Base-by-base conservation (phyloP, 2,797 vertebrate genomes). In the Pseudomugil tenellus region DNA sequence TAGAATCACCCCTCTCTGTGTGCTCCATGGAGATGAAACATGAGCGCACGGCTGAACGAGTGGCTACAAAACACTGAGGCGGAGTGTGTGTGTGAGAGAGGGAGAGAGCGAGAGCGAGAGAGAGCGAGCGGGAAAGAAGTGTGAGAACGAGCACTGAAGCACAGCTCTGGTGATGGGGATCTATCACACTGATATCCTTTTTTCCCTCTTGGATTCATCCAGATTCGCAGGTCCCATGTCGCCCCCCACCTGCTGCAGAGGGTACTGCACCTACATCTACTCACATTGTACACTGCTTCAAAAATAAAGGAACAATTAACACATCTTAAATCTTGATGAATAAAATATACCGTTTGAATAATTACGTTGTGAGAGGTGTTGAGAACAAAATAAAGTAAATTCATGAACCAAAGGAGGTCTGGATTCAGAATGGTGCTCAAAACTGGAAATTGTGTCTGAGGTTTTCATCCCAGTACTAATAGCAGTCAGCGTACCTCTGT, bases 211-310 rank as follows among this genome's bases (percentile, higher is more conserved):
- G 64, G 73, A 70, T 70, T 65, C 4, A 82, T 75, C 77, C 81
- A 68, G 61, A 77, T 91, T 88, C 79, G 55, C 70, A 93, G 86
- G 92, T 92, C 88, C 90, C 91, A 73, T 73, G 80, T 85, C 80
- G 86, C 94, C 84, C 91, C 91, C 87, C 87, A 46, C 80, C 69
- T 85, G 86, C 80, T 52, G 58, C 64, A 5, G 37, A 23, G 29
- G 77, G 67, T 66, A 89, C 67, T 87, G 55, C 90, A 89, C 6
- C 29, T 31, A 55, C 37, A 32, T 52, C 43, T 26, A 39, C 37
- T 13, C 12, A 34, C 37, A 39, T 43, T 59, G 14, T 28, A 8
- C 35, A 4, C 35, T 2, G 2, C 13, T 1, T 14, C 13, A 14
- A 37, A 39, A 4, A 39, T 16, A 16, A 39, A 39, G 14, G 14